phyloP scores from a whole-genome alignment of 2,797 vertebrate genomes.

The Pantherophis vulpinus region DNA sequence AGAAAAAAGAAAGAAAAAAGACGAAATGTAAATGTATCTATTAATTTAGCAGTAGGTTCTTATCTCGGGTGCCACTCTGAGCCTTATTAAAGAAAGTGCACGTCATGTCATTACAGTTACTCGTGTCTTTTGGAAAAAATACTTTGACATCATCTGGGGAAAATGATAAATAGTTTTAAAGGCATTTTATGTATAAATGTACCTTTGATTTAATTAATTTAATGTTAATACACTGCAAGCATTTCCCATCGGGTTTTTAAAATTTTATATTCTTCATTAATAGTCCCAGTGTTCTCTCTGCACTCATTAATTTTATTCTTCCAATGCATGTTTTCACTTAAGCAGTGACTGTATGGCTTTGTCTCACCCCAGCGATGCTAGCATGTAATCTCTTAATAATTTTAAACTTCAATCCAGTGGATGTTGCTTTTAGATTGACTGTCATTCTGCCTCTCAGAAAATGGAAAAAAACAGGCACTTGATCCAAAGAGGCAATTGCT shows the following conservation, averaged over 20 bases:
- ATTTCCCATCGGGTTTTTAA: slow-evolving; percentile 64
- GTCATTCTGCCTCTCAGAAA: neutral
- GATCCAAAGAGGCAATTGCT: neutral
- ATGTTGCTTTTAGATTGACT: neutral
- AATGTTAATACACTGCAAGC: slow-evolving; percentile 55
- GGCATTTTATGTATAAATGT: slow-evolving; percentile 36
- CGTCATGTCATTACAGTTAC: neutral
- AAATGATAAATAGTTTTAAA: slow-evolving; percentile 47
- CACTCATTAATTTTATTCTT: slow-evolving; percentile 64
- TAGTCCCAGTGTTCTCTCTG: slow-evolving; percentile 57
- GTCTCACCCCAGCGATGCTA: neutral
- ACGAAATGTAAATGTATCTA: slow-evolving; percentile 37
- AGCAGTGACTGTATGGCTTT: slow-evolving; percentile 10
- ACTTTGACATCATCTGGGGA: slow-evolving; percentile 16
- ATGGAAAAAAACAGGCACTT: neutral
- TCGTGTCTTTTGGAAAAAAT: neutral
- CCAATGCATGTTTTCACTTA: slow-evolving; percentile 46
- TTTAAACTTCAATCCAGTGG: neutral
- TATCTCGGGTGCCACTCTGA: slow-evolving; percentile 40
- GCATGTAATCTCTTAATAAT: neutral
- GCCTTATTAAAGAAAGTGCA: slow-evolving; percentile 8
- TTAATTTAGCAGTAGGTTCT: slow-evolving; percentile 46
- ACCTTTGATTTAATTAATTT: slow-evolving; percentile 58
- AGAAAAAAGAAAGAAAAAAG: neutral
- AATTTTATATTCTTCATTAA: slow-evolving; percentile 63